A percentile compares a stretch with the other conserved stretches of the same genome.
phyloP scores from a whole-genome alignment of 2,888 invertebrate genomes.

The Zygogramma bicolorata region DNA sequence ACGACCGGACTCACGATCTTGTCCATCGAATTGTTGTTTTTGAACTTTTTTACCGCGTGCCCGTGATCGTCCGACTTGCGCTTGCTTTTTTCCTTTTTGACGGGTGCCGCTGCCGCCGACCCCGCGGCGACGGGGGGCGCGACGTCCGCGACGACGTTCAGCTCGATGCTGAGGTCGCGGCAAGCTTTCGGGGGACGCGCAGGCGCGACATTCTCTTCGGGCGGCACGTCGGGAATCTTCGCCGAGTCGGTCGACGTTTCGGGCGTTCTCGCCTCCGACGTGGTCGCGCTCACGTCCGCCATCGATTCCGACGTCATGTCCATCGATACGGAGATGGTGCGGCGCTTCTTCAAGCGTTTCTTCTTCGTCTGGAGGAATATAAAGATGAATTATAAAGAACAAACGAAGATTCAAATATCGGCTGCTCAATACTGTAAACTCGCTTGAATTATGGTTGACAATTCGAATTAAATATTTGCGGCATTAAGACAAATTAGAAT shows the following conservation, averaged over 20 bases:
- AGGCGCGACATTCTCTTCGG: conserved; percentile 8
- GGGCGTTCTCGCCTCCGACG: conserved; percentile 68
- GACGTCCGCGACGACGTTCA: background rate
- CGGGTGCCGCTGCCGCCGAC: background rate
- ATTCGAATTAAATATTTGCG: too few species aligned
- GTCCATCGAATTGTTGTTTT: conserved; percentile 80
- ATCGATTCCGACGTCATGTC: conserved; percentile 52
- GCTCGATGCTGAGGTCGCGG: background rate
- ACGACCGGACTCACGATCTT: conserved; percentile 94
- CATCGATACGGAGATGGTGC: conserved; percentile 67
- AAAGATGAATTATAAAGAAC: background rate
- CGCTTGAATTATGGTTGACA: too few species aligned
- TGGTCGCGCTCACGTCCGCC: conserved; percentile 67
- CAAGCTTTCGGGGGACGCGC: background rate
- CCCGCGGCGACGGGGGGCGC: too few species aligned
- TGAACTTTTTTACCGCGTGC: conserved; percentile 71
- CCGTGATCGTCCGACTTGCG: conserved; percentile 71
- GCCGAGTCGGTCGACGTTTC: conserved; percentile 63
- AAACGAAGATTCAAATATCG: too few species aligned
- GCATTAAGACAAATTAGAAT: too few species aligned
- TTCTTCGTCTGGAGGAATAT: conserved; percentile 64
- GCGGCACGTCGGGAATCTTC: conserved; percentile 62
- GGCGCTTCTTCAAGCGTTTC: conserved; percentile 75
- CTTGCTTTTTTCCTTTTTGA: conserved; percentile 70
- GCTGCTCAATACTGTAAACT: too few species aligned